Conservation (phyloP, 2,888 invertebrate species). For the Carabus problematicus region DNA sequence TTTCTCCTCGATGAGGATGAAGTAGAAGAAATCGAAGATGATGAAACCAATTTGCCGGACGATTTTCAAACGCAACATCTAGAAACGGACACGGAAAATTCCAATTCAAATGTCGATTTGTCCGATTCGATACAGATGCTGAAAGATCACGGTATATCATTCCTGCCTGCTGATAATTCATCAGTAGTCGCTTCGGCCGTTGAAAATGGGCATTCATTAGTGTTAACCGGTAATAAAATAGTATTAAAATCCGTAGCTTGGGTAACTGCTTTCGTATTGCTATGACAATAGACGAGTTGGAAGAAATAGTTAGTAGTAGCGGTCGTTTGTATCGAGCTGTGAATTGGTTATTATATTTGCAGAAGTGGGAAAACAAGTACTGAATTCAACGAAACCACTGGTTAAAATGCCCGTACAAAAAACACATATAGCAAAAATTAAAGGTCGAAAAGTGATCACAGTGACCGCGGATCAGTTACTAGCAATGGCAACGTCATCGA, state of each 20-base stretch:
- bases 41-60: conserved; percentile 16
- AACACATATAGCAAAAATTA: conserved; percentile 53
- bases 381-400: conserved; percentile 64
- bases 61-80: conserved; percentile 24
- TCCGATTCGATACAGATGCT: conserved; percentile 70
- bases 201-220: conserved; percentile 84
- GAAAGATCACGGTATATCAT: conserved; percentile 85
- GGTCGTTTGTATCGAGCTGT: too few relatives aligned
- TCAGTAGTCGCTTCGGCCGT: conserved; percentile 80
- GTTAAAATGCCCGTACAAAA: conserved; percentile 50
- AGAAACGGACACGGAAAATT: conserved; percentile 2
- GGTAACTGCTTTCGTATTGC: too few relatives aligned
- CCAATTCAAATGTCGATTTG: conserved; percentile 47
- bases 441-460: conserved; percentile 62
- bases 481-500: conserved; percentile 51
- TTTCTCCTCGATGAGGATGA: conserved; percentile 22
- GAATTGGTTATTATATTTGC: conserved; percentile 44
- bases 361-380: conserved; percentile 79
- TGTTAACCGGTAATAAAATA: conserved; percentile 70
- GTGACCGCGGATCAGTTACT: conserved; percentile 63
- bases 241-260: background rate
- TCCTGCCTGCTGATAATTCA: conserved; percentile 81
- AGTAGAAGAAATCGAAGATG: conserved; percentile 28
- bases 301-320: too few relatives aligned
- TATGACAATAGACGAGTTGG: too few relatives aligned